A percentile compares a stretch with the other conserved stretches of the same genome.
phyloP scores from a whole-genome alignment of 2,797 vertebrate genomes.

The Silurus lanzhouensis region DNA sequence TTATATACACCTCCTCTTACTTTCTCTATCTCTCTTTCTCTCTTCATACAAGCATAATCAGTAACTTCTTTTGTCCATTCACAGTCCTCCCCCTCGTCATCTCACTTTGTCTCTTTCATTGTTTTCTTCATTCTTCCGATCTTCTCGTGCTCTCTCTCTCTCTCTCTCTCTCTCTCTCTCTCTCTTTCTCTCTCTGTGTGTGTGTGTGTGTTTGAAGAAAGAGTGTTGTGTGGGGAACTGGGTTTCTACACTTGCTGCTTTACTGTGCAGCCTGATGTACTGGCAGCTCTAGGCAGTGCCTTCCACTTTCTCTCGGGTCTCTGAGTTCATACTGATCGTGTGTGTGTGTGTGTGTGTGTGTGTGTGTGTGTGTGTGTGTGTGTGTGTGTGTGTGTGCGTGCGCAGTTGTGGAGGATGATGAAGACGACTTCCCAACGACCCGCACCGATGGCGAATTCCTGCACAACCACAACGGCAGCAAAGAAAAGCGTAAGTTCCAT shows the following conservation, averaged over 20 bases:
- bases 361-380: conserved; percentile 19
- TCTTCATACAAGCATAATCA: background rate
- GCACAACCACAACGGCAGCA: conserved; percentile 90
- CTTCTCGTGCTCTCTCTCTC: background rate
- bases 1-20: conserved; percentile 7
- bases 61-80: conserved; percentile 11
- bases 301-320: conserved; percentile 25
- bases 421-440: conserved; percentile 89
- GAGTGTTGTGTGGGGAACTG: conserved; percentile 65
- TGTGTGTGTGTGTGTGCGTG: conserved; percentile 45
- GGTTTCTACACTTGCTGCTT: conserved; percentile 50
- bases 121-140: background rate
- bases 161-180: conserved; percentile 58
- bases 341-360: conserved; percentile 45
- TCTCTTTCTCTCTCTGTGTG: background rate
- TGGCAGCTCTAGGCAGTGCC: conserved; percentile 43
- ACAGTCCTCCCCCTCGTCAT: conserved; percentile 5
- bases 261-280: conserved; percentile 31
- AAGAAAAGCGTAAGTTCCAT: conserved; percentile 88
- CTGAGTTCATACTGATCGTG: conserved; percentile 34
- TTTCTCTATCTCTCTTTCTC: conserved; percentile 1
- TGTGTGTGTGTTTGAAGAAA: conserved; percentile 55
- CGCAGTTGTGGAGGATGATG: conserved; percentile 89
- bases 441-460: conserved; percentile 86
- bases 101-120: conserved; percentile 4